Base-by-base conservation (phyloP, 1,140 invertebrate genomes). In the Holcopasites calliopsidis region DNA sequence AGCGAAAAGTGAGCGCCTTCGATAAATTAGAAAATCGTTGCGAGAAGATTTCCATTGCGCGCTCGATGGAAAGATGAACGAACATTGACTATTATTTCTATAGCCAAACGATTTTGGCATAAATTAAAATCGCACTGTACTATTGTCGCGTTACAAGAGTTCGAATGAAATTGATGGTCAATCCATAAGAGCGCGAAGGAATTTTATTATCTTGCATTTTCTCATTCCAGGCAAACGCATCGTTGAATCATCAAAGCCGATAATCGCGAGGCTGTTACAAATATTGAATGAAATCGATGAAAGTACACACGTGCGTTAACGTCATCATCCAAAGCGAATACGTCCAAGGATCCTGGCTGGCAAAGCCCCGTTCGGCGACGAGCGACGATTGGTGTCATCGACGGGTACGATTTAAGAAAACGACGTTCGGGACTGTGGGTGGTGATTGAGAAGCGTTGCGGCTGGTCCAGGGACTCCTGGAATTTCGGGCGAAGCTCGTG, bases 341-440 rank as follows among this genome's bases (percentile, higher is more conserved):
- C 31, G 33, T 26, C 31, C 13, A 23, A 18, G 38, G 18, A 18
- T 21, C 38, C n/a, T 21, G 21, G 13, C 35, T n/a, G 21, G 42
- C 33, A 28, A 28, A 50, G n/a, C n/a, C 23, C 13, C 33, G 10
- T 16, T 47, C 28, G 28, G 31, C 35, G 50, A 21, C 52, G 21
- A 26, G n/a, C 18, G 66, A 60, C 77, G 72, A 72, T 76, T 64
- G 42, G 31, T 66, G 33, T 54, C 21, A 16, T 68, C 73, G 33
- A 28, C 47, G 52, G 68, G 50, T 33, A 49, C 72, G 80, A 82
- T 82, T 82, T 77, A 82, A 76, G 80, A 62, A 82, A 77, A 77
- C 68, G 79, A 77, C 38, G 35, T 40, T 13, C n/a, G 5, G 35
- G 31, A 21, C 74, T 31, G 57, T 81, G 80, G 80, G 80, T 62